Evolutionary conservation across 2,797 vertebrate genomes (phyloP).

Genomic region (Hylomyscus alleni): DNA sequence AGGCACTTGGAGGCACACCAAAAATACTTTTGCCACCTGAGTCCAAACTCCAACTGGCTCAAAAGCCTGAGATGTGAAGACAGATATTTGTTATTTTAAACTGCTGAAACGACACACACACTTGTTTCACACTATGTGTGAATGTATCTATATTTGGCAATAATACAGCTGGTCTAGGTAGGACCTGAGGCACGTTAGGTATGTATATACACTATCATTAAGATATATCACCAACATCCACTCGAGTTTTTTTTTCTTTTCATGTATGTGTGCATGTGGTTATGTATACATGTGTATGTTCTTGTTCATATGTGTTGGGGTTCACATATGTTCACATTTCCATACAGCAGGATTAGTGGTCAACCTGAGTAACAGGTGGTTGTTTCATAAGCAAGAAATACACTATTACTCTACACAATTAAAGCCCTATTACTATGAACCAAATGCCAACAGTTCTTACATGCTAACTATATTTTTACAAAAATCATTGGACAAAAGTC

Average conservation of each 20-base stretch:
- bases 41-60: not conserved
- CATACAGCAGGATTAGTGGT: not conserved
- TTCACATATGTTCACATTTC: not conserved
- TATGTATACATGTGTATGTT: not conserved
- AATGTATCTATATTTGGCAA: not conserved
- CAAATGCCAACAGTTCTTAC: constrained; percentile 20
- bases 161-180: not conserved
- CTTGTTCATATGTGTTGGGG: not conserved
- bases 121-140: not conserved
- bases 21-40: not conserved
- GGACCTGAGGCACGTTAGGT: not conserved
- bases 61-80: not conserved
- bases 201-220: not conserved
- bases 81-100: not conserved
- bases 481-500: constrained; percentile 60
- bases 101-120: not conserved
- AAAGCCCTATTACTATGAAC: constrained; percentile 7
- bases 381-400: constrained; percentile 41
- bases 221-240: not conserved
- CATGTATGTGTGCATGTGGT: not conserved
- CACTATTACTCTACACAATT: not conserved
- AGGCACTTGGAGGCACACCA: not conserved
- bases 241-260: not conserved
- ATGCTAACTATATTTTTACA: constrained; percentile 38
- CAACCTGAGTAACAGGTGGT: not conserved